Base-by-base conservation (phyloP, 2,888 invertebrate genomes). In the Argyresthia goedartella region DNA sequence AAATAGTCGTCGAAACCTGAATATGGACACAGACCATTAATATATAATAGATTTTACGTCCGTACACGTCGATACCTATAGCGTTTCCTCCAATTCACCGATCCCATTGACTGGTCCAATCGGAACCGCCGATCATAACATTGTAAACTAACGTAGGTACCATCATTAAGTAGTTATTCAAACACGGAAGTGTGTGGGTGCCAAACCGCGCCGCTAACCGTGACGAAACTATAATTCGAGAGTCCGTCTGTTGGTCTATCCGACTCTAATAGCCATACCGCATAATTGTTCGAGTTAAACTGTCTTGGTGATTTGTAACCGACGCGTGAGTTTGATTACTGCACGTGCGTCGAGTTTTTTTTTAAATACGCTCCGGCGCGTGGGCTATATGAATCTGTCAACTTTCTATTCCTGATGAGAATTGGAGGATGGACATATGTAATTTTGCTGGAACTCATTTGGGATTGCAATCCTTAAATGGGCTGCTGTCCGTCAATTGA, bases 151-250 rank as follows among this genome's bases (percentile, higher is more conserved):
- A 82, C 81, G 82, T 77, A 73, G 72, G 75, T 45, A 51, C 25
- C 39, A 76, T 77, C 80, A 81, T 85, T 81, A 84, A 74, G 8
- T 11, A 35, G 67, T 67, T 73, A 73, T 66, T 75, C 72, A 69
- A 73, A 79, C 71, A 71, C 81, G 85, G 85, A 85, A 85, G 76
- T 78, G 85, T 81, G 85, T 86, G 85, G 85, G 85, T 80, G 85
- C 85, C 67, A 82, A 82, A 85, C 71, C 79, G 78, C 25, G 2
- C 25, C 25, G 25, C 25, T 25, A 4, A 25, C 82, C 85, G 81
- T 80, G 76, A 68, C 85, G 65, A 85, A 86, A 84, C 76, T 84
- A 81, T 86, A 85, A 86, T 85, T 84, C 75, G 80, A 81, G 69
- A 67, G 73, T 74, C 77, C 71, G 66, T 70, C 63, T 69, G 65